Conservation (phyloP, 2,797 vertebrate species). For the Todus mexicanus region DNA sequence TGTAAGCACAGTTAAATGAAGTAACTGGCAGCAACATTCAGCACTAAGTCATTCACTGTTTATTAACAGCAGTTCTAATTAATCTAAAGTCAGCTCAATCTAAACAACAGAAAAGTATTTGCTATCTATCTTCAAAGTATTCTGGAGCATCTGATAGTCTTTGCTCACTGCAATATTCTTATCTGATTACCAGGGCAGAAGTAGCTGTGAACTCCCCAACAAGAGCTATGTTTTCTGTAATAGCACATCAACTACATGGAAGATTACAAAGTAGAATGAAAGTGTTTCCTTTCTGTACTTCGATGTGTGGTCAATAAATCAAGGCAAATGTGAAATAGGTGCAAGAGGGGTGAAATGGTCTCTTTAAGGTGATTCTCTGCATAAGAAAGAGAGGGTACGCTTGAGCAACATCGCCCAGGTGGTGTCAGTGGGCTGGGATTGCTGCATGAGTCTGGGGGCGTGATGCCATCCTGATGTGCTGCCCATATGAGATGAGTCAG, state of each 20-base stretch:
- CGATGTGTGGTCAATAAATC: neutral
- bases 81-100: neutral
- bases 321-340: neutral
- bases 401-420: neutral
- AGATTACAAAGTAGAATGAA: neutral
- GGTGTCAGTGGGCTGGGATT: neutral
- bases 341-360: neutral
- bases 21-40: neutral
- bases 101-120: neutral
- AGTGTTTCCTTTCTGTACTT: neutral
- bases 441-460: neutral
- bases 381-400: neutral
- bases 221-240: neutral
- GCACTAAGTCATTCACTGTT: neutral
- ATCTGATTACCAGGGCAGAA: neutral
- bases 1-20: neutral
- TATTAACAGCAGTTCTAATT: conserved; percentile 12
- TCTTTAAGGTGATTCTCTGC: neutral
- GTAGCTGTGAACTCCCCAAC: neutral
- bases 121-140: neutral
- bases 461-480: neutral
- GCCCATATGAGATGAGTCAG: neutral
- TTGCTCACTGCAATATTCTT: neutral
- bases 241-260: neutral
- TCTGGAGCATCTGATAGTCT: neutral